Base-by-base conservation (phyloP, 2,113 vertebrate species). In the Arenaria interpres region DNA sequence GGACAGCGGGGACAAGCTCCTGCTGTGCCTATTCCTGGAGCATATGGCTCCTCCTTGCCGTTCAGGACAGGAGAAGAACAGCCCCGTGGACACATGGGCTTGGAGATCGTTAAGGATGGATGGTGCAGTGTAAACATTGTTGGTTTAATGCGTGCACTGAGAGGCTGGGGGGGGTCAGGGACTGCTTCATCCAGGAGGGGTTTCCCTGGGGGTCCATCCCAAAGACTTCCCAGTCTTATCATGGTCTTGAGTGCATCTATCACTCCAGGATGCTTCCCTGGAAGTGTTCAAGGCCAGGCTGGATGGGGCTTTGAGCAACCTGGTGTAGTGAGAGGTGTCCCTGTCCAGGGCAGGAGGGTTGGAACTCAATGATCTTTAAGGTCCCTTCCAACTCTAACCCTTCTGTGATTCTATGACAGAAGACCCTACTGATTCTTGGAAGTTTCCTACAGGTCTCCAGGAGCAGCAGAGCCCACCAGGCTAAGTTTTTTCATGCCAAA, bases 41-140 rank as follows among this genome's bases (percentile, higher is more conserved):
- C 3, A 35, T n/a, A n/a, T 46, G 12, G 33, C 48, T 85, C 7
- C 33, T 84, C 30, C 30, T 41, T 43, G 33, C 15, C 23, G 3
- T 22, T 5, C 62, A 22, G 43, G 77, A 4, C 0, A 10, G 25
- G 53, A 72, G 30, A 54, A 30, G 50, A 62, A 8, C 0, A 2
- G 35, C 60, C 20, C 62, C 39, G 2, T 0, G 17, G 75, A 8
- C 12, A 2, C 8, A 0, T 4, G 41, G 27, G 46, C 33, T 63
- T 1, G 8, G 12, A 48, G 59, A 10, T 21, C 0, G 0, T 2
- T 30, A 27, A 32, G 56, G 66, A 7, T 41, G 46, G 59, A 23
- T 48, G 64, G 30, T 19, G 74, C 6, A 66, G 11, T 10, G 78
- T 9, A 7, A 75, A 19, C 6, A 4, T 30, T 1, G 1, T 14